Evolutionary conservation across 2,888 invertebrate genomes (phyloP), one percentile per base, ranked within the genome.

Genomic region (Leptarthrus brevirostris): DNA sequence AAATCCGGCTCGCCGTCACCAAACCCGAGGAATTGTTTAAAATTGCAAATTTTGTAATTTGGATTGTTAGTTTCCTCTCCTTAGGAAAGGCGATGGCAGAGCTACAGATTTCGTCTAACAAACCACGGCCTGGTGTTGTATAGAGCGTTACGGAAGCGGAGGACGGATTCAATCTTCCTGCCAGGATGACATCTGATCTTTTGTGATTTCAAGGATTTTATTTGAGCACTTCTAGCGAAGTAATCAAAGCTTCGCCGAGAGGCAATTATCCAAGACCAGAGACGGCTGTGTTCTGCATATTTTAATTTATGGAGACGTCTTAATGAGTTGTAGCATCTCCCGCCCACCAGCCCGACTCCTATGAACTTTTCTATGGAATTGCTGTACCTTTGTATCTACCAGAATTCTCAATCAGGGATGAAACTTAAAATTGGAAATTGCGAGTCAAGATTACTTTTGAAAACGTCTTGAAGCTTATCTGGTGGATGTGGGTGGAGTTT

Each of bases 1-100:
- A 34, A 61, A 61, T 34, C 36, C 61, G 14, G 24, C 54, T 54
- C 30, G 54, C 26, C 22, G 30, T n/a, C 54, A 26, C 69, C 52
- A 30, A 52, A 66, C 20, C 40, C 22, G 24, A 61, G 52, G 34
- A 70, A 71, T 74, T 74, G 71, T 71, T 74, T 74, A 71, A 74
- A 74, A 74, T 74, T 74, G 74, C 74, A 74, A 74, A 74, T 74
- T 74, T 74, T 53, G 71, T 69, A 71, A 74, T 74, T 70, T 69
- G 71, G 74, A 74, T 74, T 74, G 74, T 74, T 74, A 61, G 58
- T 71, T 74, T 34, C 40, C 70, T 53, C 69, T 10, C 20, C 71
- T 36, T 26, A 30, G 36, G 54, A 36, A 58, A 49, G 30, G 40
- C 54, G 58, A 40, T 20, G 58, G 30, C 44, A 22, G 56, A 26